Conservation (phyloP, 1,140 invertebrate species). For the Cardiocondyla obscurior region DNA sequence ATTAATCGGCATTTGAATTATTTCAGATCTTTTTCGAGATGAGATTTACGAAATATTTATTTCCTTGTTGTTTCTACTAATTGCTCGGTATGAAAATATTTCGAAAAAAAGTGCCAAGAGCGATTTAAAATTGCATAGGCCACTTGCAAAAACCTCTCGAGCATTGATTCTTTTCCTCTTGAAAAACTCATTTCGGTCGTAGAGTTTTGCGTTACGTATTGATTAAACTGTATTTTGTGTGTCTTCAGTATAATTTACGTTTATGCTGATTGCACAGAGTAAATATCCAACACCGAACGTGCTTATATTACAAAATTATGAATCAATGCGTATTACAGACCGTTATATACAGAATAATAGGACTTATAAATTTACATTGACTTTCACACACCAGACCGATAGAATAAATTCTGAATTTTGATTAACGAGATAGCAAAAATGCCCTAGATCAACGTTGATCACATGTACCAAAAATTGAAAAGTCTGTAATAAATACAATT, state of each 20-base stretch:
- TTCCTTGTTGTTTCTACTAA: neutral
- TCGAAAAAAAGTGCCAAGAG: neutral
- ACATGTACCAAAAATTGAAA: neutral
- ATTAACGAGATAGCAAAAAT: neutral
- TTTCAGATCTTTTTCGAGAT: neutral
- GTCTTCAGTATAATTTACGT: slow-evolving; percentile 6
- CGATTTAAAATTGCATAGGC: slow-evolving; percentile 9
- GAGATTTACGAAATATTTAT: neutral
- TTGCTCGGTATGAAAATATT: neutral
- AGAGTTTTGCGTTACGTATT: neutral
- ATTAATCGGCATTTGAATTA: neutral
- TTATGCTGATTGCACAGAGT: neutral
- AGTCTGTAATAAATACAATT: neutral
- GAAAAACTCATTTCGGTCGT: slow-evolving; percentile 25
- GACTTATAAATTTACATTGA: neutral
- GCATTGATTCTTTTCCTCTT: neutral
- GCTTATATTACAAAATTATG: slow-evolving; percentile 11
- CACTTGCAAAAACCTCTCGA: neutral
- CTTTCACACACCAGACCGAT: neutral
- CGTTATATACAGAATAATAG: neutral
- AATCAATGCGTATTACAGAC: neutral
- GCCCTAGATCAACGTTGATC: neutral
- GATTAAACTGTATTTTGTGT: slow-evolving; percentile 3
- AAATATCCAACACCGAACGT: slow-evolving; percentile 4
- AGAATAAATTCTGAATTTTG: slow-evolving; percentile 22